Conservation (phyloP, 2,888 invertebrate genomes). For the Argynnis bischoffii region DNA sequence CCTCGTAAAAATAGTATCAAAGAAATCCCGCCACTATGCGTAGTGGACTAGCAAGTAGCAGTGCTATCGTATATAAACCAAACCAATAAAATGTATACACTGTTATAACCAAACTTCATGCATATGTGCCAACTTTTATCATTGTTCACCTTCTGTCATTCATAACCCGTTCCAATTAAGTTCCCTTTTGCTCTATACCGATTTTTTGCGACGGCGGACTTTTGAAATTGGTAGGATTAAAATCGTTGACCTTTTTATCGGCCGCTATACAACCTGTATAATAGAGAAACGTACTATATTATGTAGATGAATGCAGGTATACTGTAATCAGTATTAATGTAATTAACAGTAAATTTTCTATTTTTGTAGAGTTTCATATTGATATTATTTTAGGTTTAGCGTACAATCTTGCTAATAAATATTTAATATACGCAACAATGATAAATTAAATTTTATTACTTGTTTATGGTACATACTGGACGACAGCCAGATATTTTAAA, state of each 20-base stretch:
- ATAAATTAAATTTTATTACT: too few species aligned
- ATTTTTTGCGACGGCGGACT: conserved; percentile 26
- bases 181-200: conserved; percentile 4
- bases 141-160: conserved; percentile 35
- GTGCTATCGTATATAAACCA: conserved; percentile 49
- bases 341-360: conserved; percentile 12
- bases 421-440: too few species aligned
- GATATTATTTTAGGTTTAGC: background rate
- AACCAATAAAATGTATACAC: conserved; percentile 38
- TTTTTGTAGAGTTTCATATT: background rate
- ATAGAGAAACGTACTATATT: conserved; percentile 9
- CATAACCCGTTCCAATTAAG: conserved; percentile 49
- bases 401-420: too few species aligned
- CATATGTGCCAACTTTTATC: background rate
- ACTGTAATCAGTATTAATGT: conserved; percentile 7
- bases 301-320: conserved; percentile 8
- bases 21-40: conserved; percentile 35
- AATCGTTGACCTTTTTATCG: conserved; percentile 59
- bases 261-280: conserved; percentile 13
- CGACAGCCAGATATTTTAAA: too few species aligned
- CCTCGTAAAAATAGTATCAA: conserved; percentile 42
- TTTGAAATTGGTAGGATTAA: conserved; percentile 48
- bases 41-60: conserved; percentile 45
- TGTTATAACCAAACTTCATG: background rate
- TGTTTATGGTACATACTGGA: too few species aligned